Conservation (phyloP, 2,888 invertebrate species). For the Bombyx huttoni region DNA sequence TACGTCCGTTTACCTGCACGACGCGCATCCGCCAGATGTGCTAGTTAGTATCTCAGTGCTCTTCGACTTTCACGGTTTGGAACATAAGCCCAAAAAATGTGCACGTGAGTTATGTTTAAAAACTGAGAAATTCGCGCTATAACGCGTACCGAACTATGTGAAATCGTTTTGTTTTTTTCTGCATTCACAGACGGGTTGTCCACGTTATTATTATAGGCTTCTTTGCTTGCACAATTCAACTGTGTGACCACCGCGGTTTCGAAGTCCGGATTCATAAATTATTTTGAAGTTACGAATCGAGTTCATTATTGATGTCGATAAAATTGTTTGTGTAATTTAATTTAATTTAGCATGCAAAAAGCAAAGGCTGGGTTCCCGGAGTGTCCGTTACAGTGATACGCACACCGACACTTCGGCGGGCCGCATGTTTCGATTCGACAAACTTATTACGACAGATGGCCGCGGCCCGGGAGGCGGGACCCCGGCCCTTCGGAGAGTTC, state of each 20-base stretch:
- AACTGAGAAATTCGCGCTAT: slow-evolving; percentile 57
- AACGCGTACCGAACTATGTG: slow-evolving; percentile 31
- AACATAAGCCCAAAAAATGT: background rate
- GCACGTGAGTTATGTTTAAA: slow-evolving; percentile 50
- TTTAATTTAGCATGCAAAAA: slow-evolving; percentile 47
- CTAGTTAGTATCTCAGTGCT: slow-evolving; percentile 15
- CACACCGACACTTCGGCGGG: slow-evolving; percentile 47
- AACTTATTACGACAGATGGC: slow-evolving; percentile 71
- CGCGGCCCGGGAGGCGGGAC: slow-evolving; percentile 58
- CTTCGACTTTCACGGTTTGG: slow-evolving; percentile 6
- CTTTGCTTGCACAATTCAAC: slow-evolving; percentile 15
- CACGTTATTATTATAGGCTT: slow-evolving; percentile 26
- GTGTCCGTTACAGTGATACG: slow-evolving; percentile 50
- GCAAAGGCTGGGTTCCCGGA: slow-evolving; percentile 36
- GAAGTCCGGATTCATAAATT: no score
- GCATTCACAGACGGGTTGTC: slow-evolving; percentile 30
- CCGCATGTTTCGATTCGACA: slow-evolving; percentile 68
- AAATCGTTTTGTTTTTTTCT: slow-evolving; percentile 40
- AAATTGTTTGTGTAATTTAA: background rate
- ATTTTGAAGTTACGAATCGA: no score
- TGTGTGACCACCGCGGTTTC: no score
- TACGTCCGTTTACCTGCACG: slow-evolving; percentile 51
- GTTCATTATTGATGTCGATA: background rate
- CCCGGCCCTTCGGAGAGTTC: slow-evolving; percentile 67
- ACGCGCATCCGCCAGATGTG: slow-evolving; percentile 36